Conservation (phyloP, 2,888 invertebrate species). For the Tipula helvola region DNA sequence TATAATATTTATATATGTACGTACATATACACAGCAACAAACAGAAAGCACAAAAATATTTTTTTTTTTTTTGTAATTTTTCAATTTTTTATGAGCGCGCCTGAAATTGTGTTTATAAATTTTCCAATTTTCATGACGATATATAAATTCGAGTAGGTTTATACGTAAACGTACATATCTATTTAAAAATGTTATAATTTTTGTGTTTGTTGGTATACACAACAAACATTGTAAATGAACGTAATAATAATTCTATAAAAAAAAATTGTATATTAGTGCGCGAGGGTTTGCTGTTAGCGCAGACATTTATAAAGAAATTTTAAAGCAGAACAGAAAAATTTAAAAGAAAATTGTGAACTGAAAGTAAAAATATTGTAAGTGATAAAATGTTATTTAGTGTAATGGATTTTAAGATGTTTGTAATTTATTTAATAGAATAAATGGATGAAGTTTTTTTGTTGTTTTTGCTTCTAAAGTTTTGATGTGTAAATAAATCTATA, state of each 20-base stretch:
- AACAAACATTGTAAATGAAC: neutral
- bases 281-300: neutral
- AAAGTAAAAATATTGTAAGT: neutral
- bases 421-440: neutral
- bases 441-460: neutral
- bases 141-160: neutral
- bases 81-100: neutral
- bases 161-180: neutral
- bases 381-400: neutral
- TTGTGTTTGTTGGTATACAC: neutral
- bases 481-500: neutral
- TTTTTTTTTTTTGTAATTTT: neutral
- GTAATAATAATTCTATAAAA: neutral
- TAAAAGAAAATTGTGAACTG: neutral
- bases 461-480: neutral
- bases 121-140: neutral
- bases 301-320: neutral
- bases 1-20: neutral
- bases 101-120: neutral
- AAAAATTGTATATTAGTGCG: neutral
- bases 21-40: neutral
- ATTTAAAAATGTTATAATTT: neutral
- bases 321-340: neutral
- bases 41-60: neutral
- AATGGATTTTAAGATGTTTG: conserved; percentile 4